Evolutionary conservation across 1,140 invertebrate species (phyloP), one percentile per base, ranked within the genome.

Genomic region (Heliconius eleuchia): DNA sequence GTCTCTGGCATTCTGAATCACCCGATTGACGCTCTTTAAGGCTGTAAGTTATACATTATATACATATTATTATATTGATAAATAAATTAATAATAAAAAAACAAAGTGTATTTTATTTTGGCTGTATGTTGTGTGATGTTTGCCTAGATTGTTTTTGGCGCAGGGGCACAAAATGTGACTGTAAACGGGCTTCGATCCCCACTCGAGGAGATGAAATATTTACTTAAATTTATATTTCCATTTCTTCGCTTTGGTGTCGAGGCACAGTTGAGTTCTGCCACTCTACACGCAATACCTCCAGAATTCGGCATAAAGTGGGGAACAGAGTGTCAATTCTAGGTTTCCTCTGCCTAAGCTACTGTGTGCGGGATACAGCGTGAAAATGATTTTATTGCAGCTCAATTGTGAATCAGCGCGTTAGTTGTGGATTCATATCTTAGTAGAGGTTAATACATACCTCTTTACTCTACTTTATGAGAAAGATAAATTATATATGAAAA

Each of bases 61-160:
- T 90, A 93, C 92, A 92, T 93, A 93, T 92, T 89, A 91, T 92
- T 92, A 93, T 93, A 92, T 92, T 92, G 90, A 92, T 93, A 91
- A 92, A 93, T 93, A 93, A 93, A 93, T 93, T 93, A 92, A 93
- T 93, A 90, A 93, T 90, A 92, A 92, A 93, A 52, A 92, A 82
- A 79, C 77, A 74, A 39, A 23, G 79, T 76, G 79, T 71, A 37
- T 80, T 80, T 80, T 50, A 80, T 80, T 74, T 66, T 66, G 27
- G 60, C 3, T 66, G 60, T 30, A 30, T 66, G 11, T 1, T 16
- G 27, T 27, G 27, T 11, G 27, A 16, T 66, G 11, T 66, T 30
- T 66, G 23, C 1, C 60, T 23, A 5, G 55, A 7, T 57, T 55
- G 13, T 55, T 55, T 55, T 19, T 37, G 52, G 52, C 52, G 19